Evolutionary conservation across 2,113 vertebrate species (phyloP).

Genomic region (Carassius gibelio): DNA sequence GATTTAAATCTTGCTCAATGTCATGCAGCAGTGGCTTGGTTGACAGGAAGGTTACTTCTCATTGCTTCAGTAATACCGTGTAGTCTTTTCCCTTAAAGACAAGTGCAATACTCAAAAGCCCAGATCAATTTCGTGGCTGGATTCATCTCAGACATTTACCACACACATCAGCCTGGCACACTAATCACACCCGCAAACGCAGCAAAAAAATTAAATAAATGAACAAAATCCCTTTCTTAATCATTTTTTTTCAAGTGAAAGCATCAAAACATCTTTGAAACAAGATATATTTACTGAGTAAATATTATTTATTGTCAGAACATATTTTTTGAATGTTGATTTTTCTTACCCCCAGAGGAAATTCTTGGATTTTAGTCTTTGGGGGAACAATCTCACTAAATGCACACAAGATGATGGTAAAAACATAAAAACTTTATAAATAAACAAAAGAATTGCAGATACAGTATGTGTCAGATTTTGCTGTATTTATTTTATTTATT

Average conservation of each 20-base stretch:
- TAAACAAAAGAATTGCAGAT: background rate
- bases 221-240: background rate
- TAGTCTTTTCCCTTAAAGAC: conserved; percentile 62
- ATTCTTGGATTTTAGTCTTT: background rate
- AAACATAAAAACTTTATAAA: background rate
- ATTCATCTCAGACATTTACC: conserved; percentile 40
- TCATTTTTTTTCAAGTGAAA: background rate
- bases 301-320: background rate
- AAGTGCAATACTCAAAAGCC: conserved; percentile 53
- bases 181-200: conserved; percentile 34
- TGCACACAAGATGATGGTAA: background rate
- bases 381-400: background rate
- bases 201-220: background rate
- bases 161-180: conserved; percentile 25
- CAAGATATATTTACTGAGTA: background rate
- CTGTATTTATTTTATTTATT: too few species aligned
- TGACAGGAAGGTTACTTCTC: conserved; percentile 61
- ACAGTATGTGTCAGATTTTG: background rate
- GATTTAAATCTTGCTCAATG: conserved; percentile 64
- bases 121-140: conserved; percentile 68
- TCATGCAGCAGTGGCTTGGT: conserved; percentile 61
- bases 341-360: too few species aligned
- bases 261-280: background rate
- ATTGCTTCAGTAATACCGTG: conserved; percentile 68
- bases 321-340: background rate